These are phyloP conservation scores for Echeneis naucrates DNA, from an alignment of 2,797 vertebrate genomes.

Conservation along the genomic window DNA sequence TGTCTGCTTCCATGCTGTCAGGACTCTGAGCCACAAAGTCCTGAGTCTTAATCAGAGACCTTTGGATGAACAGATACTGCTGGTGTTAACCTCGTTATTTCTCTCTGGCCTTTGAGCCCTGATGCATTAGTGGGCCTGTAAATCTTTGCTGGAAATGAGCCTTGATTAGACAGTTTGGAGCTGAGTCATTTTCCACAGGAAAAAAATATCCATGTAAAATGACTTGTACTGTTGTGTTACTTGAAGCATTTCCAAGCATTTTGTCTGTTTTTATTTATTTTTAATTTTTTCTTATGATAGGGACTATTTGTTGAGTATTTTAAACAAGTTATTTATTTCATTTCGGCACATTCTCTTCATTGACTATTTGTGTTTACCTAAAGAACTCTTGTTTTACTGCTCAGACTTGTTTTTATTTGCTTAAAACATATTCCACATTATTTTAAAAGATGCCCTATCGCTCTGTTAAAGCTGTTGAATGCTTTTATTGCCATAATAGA, in stretches of 20 bases:
- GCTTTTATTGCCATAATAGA: too few species aligned
- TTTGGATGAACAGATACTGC: constrained; percentile 59
- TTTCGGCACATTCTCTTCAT: too few species aligned
- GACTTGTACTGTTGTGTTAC: not conserved
- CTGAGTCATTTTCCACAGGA: constrained; percentile 1
- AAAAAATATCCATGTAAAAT: not conserved
- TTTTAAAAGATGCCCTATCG: too few species aligned
- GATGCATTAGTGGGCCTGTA: constrained; percentile 28
- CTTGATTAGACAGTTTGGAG: constrained; percentile 37
- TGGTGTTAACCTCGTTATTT: constrained; percentile 21
- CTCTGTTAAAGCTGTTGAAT: too few species aligned
- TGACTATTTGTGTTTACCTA: too few species aligned
- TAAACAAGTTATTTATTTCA: too few species aligned
- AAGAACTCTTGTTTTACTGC: too few species aligned
- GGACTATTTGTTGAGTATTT: too few species aligned
- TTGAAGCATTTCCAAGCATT: not conserved
- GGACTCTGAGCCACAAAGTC: not conserved
- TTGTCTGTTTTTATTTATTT: too few species aligned
- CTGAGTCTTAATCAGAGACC: constrained; percentile 55
- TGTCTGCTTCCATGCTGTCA: constrained; percentile 9
- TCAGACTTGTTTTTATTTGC: too few species aligned
- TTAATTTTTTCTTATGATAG: too few species aligned
- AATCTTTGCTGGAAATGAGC: constrained; percentile 31
- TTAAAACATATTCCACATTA: too few species aligned
- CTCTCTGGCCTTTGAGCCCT: constrained; percentile 65